These are phyloP conservation scores for Stenodera caucasica DNA, from an alignment of 2,888 invertebrate species.

Conservation along the genomic window DNA sequence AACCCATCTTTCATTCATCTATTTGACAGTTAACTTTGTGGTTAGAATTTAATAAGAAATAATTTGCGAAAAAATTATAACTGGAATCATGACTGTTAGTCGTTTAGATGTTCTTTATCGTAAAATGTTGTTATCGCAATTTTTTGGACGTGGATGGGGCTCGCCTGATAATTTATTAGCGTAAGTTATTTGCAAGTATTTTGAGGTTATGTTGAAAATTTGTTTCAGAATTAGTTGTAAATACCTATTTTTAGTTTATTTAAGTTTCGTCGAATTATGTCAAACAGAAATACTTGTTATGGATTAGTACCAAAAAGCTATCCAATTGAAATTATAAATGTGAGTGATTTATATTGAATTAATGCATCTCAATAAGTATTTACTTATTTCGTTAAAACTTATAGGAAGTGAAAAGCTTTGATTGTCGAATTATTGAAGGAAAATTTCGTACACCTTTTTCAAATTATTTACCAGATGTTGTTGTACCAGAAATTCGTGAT, in stretches of 20 bases:
- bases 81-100: constrained; percentile 49
- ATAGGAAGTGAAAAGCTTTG: constrained; percentile 73
- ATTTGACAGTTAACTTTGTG: not conserved
- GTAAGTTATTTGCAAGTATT: constrained; percentile 48
- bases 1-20: not conserved
- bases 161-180: constrained; percentile 86
- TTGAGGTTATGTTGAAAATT: constrained; percentile 18
- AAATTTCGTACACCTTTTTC: constrained; percentile 86
- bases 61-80: not conserved
- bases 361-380: not conserved
- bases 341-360: constrained; percentile 50
- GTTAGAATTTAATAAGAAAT: not conserved
- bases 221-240: constrained; percentile 10
- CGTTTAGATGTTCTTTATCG: constrained; percentile 79
- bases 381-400: constrained; percentile 6
- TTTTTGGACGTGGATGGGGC: constrained; percentile 97
- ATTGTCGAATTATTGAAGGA: constrained; percentile 80
- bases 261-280: constrained; percentile 85
- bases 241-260: constrained; percentile 79
- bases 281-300: constrained; percentile 79
- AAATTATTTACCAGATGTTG: constrained; percentile 79
- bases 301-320: constrained; percentile 80
- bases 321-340: constrained; percentile 85
- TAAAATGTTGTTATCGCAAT: constrained; percentile 82
- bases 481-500: constrained; percentile 79